These are phyloP conservation scores for Borostomias antarcticus DNA, from an alignment of 2,797 vertebrate species.

Conservation along the genomic window DNA sequence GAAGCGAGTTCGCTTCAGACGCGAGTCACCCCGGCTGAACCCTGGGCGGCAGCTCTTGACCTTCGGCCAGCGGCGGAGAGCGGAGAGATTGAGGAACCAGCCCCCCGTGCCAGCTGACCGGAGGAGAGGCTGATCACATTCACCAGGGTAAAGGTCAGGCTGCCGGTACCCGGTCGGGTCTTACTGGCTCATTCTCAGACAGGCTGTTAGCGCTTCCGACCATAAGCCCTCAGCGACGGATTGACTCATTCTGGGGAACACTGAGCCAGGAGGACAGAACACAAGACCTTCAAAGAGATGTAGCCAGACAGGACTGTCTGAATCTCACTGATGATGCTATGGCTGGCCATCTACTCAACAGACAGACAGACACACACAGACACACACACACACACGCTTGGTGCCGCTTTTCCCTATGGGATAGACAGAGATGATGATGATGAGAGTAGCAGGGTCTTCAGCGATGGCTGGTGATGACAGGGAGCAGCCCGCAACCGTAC, in stretches of 20 bases:
- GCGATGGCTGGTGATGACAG: constrained; percentile 58
- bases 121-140: too few species aligned
- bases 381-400: constrained; percentile 49
- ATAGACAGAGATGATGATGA: constrained; percentile 49
- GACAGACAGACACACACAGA: constrained; percentile 8
- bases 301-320: constrained; percentile 62
- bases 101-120: too few species aligned
- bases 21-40: constrained; percentile 29
- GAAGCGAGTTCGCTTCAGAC: background rate
- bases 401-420: constrained; percentile 18
- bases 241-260: constrained; percentile 56
- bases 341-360: constrained; percentile 36
- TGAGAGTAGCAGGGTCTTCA: constrained; percentile 73
- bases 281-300: constrained; percentile 27
- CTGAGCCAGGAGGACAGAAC: constrained; percentile 50
- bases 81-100: too few species aligned
- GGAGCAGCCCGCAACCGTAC: constrained; percentile 48
- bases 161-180: too few species aligned
- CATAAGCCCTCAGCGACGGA: too few species aligned
- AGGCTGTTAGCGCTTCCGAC: too few species aligned
- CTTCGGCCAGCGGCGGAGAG: too few species aligned
- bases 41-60: constrained; percentile 2
- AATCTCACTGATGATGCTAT: constrained; percentile 50
- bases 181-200: too few species aligned
- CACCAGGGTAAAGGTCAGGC: too few species aligned